A percentile compares a stretch with the other conserved stretches of the same genome.
phyloP scores from a whole-genome alignment of 2,113 vertebrate species.

The Thryonomys swinderianus region DNA sequence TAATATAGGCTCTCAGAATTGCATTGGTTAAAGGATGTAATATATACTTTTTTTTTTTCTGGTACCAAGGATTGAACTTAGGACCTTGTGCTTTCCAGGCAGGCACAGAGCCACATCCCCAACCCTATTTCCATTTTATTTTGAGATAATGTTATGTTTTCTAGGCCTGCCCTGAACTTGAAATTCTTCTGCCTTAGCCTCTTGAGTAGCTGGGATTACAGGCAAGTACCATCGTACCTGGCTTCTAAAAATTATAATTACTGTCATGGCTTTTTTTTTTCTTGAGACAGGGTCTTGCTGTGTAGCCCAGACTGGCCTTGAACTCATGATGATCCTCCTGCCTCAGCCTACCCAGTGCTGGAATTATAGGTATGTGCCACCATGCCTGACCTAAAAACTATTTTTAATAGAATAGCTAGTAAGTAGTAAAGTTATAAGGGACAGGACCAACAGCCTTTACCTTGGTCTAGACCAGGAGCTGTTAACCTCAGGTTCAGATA shows the following conservation, averaged over 20 bases:
- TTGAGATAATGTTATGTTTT: background rate
- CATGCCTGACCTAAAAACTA: background rate
- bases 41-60: too few species aligned
- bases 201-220: background rate
- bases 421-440: background rate
- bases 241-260: background rate
- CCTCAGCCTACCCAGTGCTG: background rate
- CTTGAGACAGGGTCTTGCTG: background rate
- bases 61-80: too few species aligned
- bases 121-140: background rate
- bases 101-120: background rate
- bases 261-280: background rate
- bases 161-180: background rate
- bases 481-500: slow-evolving; percentile 32
- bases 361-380: background rate
- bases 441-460: background rate
- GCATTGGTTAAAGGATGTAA: too few species aligned
- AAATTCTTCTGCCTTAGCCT: background rate
- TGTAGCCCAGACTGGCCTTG: background rate
- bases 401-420: slow-evolving; percentile 27
- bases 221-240: background rate
- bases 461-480: background rate
- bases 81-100: too few species aligned
- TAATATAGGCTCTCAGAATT: too few species aligned
- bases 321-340: background rate